Evolutionary conservation across 2,888 invertebrate genomes (phyloP).

Genomic region (Busseola fusca): DNA sequence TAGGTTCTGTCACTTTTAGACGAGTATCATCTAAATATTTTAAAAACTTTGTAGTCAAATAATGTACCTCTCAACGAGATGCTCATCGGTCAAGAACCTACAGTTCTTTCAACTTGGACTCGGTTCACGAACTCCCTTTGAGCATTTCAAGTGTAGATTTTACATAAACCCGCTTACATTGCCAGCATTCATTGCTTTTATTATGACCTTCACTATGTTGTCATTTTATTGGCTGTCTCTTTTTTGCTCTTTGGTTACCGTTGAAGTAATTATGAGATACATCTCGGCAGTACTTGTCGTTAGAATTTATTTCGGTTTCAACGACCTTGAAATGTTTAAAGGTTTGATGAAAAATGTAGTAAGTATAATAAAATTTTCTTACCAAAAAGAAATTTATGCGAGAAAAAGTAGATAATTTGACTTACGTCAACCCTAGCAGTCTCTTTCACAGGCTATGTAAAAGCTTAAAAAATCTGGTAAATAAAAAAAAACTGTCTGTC

Average conservation of each 20-base stretch:
- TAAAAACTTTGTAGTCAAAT: slow-evolving; percentile 6
- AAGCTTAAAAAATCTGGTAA: too few relatives aligned
- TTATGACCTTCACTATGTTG: slow-evolving; percentile 33
- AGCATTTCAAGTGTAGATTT: slow-evolving; percentile 47
- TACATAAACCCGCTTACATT: slow-evolving; percentile 35
- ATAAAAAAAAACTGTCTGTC: too few relatives aligned
- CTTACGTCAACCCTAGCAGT: too few relatives aligned
- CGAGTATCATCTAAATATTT: slow-evolving; percentile 5
- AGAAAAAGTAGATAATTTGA: not conserved
- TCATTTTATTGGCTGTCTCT: slow-evolving; percentile 38
- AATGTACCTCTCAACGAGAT: slow-evolving; percentile 25
- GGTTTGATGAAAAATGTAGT: not conserved
- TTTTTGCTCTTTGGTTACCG: slow-evolving; percentile 46
- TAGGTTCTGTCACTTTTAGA: not conserved
- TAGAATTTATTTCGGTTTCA: slow-evolving; percentile 18
- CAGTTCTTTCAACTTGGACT: slow-evolving; percentile 53
- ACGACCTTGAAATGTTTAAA: slow-evolving; percentile 17
- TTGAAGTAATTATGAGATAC: slow-evolving; percentile 43
- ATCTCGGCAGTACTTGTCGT: slow-evolving; percentile 13
- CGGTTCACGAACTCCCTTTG: slow-evolving; percentile 53
- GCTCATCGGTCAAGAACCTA: slow-evolving; percentile 43
- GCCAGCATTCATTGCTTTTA: slow-evolving; percentile 32
- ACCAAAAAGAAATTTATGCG: not conserved
- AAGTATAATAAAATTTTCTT: too few relatives aligned
- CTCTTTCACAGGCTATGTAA: not conserved